Evolutionary conservation across 2,113 vertebrate species (phyloP).

Genomic region (Nicator chloris): DNA sequence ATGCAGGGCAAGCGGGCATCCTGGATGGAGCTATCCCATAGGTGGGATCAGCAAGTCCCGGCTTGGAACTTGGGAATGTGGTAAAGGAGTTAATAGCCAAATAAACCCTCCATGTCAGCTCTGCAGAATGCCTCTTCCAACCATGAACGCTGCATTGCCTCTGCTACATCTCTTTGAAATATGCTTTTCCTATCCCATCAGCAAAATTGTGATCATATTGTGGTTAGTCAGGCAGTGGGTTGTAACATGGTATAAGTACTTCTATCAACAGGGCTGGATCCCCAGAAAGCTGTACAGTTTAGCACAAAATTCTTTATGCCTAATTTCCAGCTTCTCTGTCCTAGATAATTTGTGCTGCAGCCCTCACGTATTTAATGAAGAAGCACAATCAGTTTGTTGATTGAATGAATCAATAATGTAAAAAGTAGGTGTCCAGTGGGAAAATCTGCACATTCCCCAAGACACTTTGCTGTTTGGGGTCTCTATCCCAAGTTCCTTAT

Average conservation of each 20-base stretch:
- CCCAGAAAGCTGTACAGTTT: background rate
- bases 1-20: background rate
- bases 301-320: background rate
- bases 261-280: background rate
- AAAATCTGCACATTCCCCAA: background rate
- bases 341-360: background rate
- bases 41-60: background rate
- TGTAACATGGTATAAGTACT: background rate
- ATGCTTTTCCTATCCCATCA: background rate
- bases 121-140: background rate
- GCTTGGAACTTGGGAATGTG: background rate
- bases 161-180: background rate
- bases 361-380: background rate
- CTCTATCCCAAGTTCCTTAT: background rate
- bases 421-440: background rate
- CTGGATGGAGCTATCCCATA: background rate
- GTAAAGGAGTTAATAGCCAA: background rate
- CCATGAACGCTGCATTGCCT: background rate
- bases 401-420: background rate
- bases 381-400: background rate
- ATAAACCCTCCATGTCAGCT: background rate
- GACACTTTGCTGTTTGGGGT: background rate
- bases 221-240: background rate
- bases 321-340: background rate
- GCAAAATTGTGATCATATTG: background rate